Evolutionary conservation across 2,888 invertebrate genomes (phyloP), one percentile per base, ranked within the genome.

Genomic region (Acleris cristana): DNA sequence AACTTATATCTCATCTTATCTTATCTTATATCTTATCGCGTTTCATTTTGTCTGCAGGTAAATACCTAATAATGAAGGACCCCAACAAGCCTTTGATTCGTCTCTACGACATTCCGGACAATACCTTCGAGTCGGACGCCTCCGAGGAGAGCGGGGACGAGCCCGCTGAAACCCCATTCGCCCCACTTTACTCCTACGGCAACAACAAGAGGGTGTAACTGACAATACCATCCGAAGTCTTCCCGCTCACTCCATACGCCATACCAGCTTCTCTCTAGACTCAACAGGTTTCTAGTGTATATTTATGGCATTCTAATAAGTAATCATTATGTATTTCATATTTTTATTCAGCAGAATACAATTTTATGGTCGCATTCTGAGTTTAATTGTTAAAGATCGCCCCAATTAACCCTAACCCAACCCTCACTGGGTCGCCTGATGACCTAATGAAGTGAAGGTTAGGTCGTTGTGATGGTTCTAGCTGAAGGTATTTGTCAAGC

Each of bases 81-180:
- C 99, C 99, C 4, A 99, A 99, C 93, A 99, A 99, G 95, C 98
- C 98, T 0, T 96, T 99, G 94, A 98, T 99, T 77, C 96, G 99
- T 74, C 94, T 99, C 75, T 99, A 99, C 87, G 98, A 99, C 89
- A 98, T 99, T 84, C 99, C 99, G 61, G 99, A 99, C 88, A 98
- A 98, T 86, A 98, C 99, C 0, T 99, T 99, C 91, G 99, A 99
- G 83, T 98, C 98, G 51, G 99, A 99, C 85, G 98, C 97, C n/a
- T 98, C 98, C 10, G 97, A 97, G 58, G 97, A 96, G 69, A 96
- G 96, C 58, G 97, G 96, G 16, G 97, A 97, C 75, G 97, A 93
- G 62, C 92, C 83, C 51, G 89, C 85, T 0, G 93, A 93, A 74
- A 90, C 91, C 10, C 90, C 92, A 34, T 93, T 93, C 75, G 92